phyloP scores from a whole-genome alignment of 2,113 vertebrate species.

The Lutjanus erythropterus region DNA sequence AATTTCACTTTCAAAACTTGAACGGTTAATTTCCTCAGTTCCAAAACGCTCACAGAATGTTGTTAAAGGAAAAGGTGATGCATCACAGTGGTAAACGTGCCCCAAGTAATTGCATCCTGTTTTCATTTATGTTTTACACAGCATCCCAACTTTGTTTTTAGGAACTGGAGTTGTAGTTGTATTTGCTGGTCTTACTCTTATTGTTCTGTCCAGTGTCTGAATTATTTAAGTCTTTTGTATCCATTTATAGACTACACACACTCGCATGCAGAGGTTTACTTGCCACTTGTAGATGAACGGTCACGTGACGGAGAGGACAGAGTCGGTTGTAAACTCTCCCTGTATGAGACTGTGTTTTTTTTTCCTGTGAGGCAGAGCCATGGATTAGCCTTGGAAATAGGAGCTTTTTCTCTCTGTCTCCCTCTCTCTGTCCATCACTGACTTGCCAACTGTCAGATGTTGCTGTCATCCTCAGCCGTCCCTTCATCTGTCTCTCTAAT shows the following conservation, averaged over 20 bases:
- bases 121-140: no score
- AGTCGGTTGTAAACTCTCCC: slow-evolving; percentile 42
- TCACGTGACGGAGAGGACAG: slow-evolving; percentile 33
- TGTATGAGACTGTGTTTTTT: slow-evolving; percentile 18
- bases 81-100: no score
- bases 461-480: slow-evolving; percentile 71
- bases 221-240: slow-evolving; percentile 7
- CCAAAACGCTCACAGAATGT: no score
- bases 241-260: slow-evolving; percentile 2
- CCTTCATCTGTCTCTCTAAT: slow-evolving; percentile 75
- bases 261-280: slow-evolving; percentile 1
- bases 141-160: no score
- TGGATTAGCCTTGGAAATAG: slow-evolving; percentile 52
- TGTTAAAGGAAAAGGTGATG: no score
- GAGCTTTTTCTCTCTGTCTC: slow-evolving; percentile 45
- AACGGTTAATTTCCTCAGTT: no score
- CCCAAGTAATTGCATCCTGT: no score
- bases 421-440: slow-evolving; percentile 67
- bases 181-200: not conserved
- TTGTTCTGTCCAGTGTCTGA: slow-evolving; percentile 12
- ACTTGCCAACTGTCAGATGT: slow-evolving; percentile 68
- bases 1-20: no score
- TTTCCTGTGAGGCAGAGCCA: slow-evolving; percentile 37
- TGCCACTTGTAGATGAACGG: slow-evolving; percentile 21
- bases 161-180: no score